Evolutionary conservation across 2,113 vertebrate species (phyloP).

Genomic region (Bubo scandiacus): DNA sequence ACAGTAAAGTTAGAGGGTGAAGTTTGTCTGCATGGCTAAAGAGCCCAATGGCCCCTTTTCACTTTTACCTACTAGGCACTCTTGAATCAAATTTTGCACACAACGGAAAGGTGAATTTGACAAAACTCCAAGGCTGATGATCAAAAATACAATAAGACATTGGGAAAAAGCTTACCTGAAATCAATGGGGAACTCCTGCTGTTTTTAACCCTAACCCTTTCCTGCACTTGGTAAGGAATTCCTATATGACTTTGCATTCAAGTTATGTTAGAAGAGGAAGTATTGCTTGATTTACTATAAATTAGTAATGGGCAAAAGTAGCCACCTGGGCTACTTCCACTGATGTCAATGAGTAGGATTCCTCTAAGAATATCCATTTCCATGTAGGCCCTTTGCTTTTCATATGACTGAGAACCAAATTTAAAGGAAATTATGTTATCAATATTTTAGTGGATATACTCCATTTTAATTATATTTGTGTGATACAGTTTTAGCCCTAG

Average conservation of each 20-base stretch:
- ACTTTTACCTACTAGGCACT: background rate
- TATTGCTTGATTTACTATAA: background rate
- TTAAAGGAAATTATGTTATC: slow-evolving; percentile 36
- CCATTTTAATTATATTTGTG: slow-evolving; percentile 32
- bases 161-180: background rate
- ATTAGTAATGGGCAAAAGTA: background rate
- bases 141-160: background rate
- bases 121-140: background rate
- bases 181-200: background rate
- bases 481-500: slow-evolving; percentile 7
- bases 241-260: background rate
- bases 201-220: background rate
- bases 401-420: background rate
- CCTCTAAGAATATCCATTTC: background rate
- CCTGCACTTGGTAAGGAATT: background rate
- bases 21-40: background rate
- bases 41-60: background rate
- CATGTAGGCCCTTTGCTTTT: background rate
- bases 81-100: background rate
- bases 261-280: background rate
- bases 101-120: background rate
- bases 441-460: slow-evolving; percentile 5
- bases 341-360: background rate
- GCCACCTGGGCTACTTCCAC: background rate
- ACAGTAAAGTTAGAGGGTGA: background rate